These are phyloP conservation scores for Betta splendens DNA, from an alignment of 2,797 vertebrate species.

Conservation along the genomic window DNA sequence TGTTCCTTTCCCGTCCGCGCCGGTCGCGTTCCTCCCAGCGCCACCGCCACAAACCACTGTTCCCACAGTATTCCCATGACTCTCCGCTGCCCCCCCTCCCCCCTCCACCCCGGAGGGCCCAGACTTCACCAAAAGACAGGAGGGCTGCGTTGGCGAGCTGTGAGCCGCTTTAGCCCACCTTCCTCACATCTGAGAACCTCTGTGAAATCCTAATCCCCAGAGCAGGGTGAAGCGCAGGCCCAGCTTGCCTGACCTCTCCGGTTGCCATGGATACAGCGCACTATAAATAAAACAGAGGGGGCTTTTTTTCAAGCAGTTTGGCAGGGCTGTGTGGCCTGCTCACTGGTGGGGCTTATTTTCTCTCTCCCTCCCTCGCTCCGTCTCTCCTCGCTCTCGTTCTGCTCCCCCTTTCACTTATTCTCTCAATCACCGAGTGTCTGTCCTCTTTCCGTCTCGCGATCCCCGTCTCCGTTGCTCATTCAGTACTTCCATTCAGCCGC, in stretches of 20 bases:
- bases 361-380: conserved; percentile 59
- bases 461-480: conserved; percentile 43
- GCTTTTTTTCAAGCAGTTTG: conserved; percentile 89
- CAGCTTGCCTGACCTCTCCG: conserved; percentile 98
- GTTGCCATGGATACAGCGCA: conserved; percentile 99
- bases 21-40: conserved; percentile 57
- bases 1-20: conserved; percentile 43
- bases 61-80: conserved; percentile 80
- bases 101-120: conserved; percentile 60
- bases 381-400: conserved; percentile 69
- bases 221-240: conserved; percentile 97
- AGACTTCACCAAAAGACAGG: conserved; percentile 74
- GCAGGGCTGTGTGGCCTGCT: conserved; percentile 83
- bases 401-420: conserved; percentile 66
- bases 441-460: conserved; percentile 47
- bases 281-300: conserved; percentile 99
- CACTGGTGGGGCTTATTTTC: conserved; percentile 84
- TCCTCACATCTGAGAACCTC: conserved; percentile 86
- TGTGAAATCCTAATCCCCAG: conserved; percentile 97
- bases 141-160: conserved; percentile 77
- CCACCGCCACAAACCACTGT: conserved; percentile 65
- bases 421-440: conserved; percentile 59
- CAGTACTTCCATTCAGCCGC: conserved; percentile 52
- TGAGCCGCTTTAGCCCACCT: conserved; percentile 81
- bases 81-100: conserved; percentile 55